Percentiles rank a stretch among this genome's conserved stretches.
phyloP scores from a whole-genome alignment of 2,797 vertebrate species.

The Diplodus sargus region DNA sequence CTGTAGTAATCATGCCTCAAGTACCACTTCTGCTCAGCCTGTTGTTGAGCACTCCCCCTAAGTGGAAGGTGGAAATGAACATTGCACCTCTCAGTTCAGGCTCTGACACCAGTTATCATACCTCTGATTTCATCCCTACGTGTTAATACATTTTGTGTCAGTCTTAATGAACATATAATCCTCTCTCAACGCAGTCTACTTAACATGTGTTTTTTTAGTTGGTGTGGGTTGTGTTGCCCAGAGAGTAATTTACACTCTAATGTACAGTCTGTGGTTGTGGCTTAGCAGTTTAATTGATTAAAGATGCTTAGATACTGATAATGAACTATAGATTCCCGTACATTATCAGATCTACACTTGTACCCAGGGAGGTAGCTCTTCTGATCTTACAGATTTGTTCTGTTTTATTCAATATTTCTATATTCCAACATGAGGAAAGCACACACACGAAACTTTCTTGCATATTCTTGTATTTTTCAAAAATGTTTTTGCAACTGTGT shows the following conservation, averaged over 20 bases:
- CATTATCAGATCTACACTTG: constrained; percentile 1
- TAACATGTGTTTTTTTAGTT: constrained; percentile 30
- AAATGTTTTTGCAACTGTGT: constrained; percentile 32
- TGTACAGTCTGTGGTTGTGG: constrained; percentile 36
- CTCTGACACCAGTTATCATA: constrained; percentile 47
- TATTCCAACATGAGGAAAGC: constrained; percentile 2
- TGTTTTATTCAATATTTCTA: not conserved
- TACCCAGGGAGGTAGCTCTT: not conserved
- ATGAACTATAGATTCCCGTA: constrained; percentile 17
- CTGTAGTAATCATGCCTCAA: constrained; percentile 65
- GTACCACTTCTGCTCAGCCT: constrained; percentile 64
- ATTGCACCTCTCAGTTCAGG: constrained; percentile 63
- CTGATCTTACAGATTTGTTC: not conserved
- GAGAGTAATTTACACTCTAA: constrained; percentile 38
- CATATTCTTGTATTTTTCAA: not conserved
- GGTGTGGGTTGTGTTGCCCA: constrained; percentile 40
- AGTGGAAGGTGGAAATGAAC: constrained; percentile 78
- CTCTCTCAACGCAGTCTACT: constrained; percentile 43
- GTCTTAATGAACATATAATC: constrained; percentile 69
- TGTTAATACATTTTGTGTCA: constrained; percentile 66
- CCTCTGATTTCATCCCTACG: constrained; percentile 63
- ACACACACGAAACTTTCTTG: not conserved
- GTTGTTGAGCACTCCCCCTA: constrained; percentile 45
- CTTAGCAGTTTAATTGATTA: constrained; percentile 27
- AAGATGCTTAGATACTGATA: constrained; percentile 26